phyloP scores from a whole-genome alignment of 2,797 vertebrate genomes.

The Acanthiza pusilla region DNA sequence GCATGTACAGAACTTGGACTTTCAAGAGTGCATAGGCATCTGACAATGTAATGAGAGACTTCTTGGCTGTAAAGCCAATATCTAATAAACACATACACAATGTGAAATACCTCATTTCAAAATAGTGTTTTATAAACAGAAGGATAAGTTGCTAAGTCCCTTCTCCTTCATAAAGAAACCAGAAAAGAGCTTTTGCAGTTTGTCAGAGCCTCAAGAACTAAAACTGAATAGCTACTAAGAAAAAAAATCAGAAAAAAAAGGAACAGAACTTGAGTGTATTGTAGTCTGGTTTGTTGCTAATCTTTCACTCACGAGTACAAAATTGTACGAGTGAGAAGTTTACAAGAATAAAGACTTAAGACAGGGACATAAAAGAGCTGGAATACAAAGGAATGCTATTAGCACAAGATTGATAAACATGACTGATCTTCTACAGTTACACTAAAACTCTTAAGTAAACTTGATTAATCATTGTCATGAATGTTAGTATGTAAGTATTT shows the following conservation, averaged over 20 bases:
- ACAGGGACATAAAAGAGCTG: neutral
- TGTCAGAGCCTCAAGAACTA: neutral
- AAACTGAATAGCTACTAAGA: neutral
- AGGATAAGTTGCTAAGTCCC: neutral
- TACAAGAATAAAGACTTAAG: neutral
- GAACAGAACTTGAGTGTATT: neutral
- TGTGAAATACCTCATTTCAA: neutral
- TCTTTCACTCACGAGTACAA: neutral
- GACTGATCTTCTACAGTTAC: neutral
- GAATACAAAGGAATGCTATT: neutral
- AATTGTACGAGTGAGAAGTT: neutral
- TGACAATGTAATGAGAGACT: neutral
- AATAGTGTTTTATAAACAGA: neutral
- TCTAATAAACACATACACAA: neutral
- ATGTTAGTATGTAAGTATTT: neutral
- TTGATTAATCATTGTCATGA: conserved; percentile 5
- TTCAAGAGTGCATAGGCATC: neutral
- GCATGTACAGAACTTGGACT: neutral
- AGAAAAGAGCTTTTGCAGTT: neutral
- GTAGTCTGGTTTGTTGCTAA: neutral
- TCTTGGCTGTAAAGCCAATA: neutral
- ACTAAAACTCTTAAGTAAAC: neutral
- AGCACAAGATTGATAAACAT: neutral
- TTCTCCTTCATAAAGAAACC: neutral
- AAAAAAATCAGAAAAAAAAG: neutral